phyloP scores from a whole-genome alignment of 92 coral and sea anemone species.

The Pocillopora meandrina region DNA sequence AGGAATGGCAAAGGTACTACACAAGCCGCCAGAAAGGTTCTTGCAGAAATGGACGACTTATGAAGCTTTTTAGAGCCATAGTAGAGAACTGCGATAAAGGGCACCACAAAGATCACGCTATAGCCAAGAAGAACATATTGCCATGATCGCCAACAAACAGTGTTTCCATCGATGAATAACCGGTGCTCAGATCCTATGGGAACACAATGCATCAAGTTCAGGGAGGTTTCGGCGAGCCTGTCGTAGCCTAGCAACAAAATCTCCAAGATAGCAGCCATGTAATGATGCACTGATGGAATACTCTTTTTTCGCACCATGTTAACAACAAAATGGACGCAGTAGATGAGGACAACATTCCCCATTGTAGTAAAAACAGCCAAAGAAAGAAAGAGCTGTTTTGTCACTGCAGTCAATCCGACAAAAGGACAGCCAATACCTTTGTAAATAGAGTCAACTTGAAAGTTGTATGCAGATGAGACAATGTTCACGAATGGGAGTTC shows the following conservation, averaged over 20 bases:
- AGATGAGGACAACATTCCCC: slow-evolving; percentile 38
- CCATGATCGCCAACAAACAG: slow-evolving; percentile 58
- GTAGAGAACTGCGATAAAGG: slow-evolving; percentile 49
- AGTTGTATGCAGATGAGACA: slow-evolving; percentile 41
- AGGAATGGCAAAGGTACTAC: slow-evolving; percentile 48
- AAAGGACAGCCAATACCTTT: slow-evolving; percentile 59
- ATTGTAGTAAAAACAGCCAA: slow-evolving; percentile 54
- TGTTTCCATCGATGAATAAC: slow-evolving; percentile 57
- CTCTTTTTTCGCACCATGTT: slow-evolving; percentile 29
- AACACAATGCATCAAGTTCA: slow-evolving; percentile 53
- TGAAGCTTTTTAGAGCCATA: slow-evolving; percentile 53
- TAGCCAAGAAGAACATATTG: slow-evolving; percentile 40
- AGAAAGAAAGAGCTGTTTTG: slow-evolving; percentile 57
- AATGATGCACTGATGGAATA: slow-evolving; percentile 29
- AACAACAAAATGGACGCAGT: slow-evolving; percentile 33
- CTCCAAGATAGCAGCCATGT: slow-evolving; percentile 59
- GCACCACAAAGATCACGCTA: slow-evolving; percentile 46
- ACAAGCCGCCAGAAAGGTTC: slow-evolving; percentile 45
- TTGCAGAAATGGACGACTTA: slow-evolving; percentile 29
- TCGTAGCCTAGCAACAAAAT: slow-evolving; percentile 65
- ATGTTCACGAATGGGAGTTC: slow-evolving; percentile 13
- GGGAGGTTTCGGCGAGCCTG: slow-evolving; percentile 51
- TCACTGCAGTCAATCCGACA: slow-evolving; percentile 67
- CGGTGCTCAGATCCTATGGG: slow-evolving; percentile 35
- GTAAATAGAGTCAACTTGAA: slow-evolving; percentile 16